Conservation (phyloP, 2,797 vertebrate genomes). For the Mastacembelus armatus region DNA sequence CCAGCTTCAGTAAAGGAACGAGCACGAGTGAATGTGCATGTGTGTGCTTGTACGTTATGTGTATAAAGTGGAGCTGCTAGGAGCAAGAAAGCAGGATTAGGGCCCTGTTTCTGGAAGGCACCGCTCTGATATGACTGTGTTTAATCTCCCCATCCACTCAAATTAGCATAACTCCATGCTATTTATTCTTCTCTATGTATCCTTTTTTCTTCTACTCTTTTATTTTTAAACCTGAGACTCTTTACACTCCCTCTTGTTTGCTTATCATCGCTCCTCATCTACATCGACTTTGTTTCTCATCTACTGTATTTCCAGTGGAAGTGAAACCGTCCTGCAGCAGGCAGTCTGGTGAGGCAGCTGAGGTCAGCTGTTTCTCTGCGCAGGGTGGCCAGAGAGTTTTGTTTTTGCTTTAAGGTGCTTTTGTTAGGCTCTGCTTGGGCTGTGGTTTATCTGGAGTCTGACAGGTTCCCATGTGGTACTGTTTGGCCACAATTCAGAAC, state of each 20-base stretch:
- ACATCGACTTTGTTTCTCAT: conserved; percentile 53
- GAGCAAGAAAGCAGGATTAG: conserved; percentile 43
- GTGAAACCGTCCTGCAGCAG: conserved; percentile 38
- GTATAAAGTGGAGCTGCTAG: conserved; percentile 12
- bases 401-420: conserved; percentile 38
- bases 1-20: no score
- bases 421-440: conserved; percentile 31
- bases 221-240: conserved; percentile 23
- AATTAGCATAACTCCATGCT: conserved; percentile 56
- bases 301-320: conserved; percentile 55
- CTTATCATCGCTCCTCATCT: conserved; percentile 33
- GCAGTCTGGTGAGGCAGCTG: conserved; percentile 44
- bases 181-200: conserved; percentile 14
- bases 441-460: conserved; percentile 30
- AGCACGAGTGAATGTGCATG: conserved; percentile 10
- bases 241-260: conserved; percentile 1
- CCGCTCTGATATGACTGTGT: conserved; percentile 43
- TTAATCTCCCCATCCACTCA: conserved; percentile 53
- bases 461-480: conserved; percentile 18
- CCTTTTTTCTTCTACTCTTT: conserved; percentile 14
- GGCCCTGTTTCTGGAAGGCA: conserved; percentile 46
- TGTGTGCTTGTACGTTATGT: conserved; percentile 4
- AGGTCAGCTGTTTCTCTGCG: conserved; percentile 49
- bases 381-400: conserved; percentile 37
- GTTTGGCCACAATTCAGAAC: conserved; percentile 12